Percentiles rank a stretch among this genome's conserved stretches.
These are phyloP conservation scores for Aphelocoma californica DNA, from an alignment of 2,797 vertebrate species.

Conservation along the genomic window DNA sequence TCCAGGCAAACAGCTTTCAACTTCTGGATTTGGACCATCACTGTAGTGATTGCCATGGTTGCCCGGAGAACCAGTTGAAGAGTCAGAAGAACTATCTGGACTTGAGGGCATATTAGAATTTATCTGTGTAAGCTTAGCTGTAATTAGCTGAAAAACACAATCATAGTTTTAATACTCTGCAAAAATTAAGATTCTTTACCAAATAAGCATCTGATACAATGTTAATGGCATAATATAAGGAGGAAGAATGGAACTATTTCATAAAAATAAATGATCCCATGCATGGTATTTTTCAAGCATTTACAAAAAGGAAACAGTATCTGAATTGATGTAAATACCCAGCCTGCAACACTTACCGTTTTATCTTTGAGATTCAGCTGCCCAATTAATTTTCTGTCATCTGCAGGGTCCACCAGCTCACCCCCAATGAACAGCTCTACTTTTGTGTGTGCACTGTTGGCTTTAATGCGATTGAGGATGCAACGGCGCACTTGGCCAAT, in stretches of 20 bases:
- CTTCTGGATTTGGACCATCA: conserved; percentile 97
- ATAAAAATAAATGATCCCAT: background rate
- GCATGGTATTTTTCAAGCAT: background rate
- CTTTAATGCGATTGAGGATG: conserved; percentile 97
- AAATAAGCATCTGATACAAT: background rate
- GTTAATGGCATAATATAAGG: background rate
- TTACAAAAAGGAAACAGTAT: background rate
- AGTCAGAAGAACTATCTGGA: conserved; percentile 98
- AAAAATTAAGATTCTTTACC: background rate
- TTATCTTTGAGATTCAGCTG: conserved; percentile 99
- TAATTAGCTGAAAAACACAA: conserved; percentile 87
- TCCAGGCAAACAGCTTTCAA: conserved; percentile 97
- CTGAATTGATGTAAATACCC: background rate
- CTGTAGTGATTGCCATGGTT: conserved; percentile 99
- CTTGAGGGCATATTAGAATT: conserved; percentile 99
- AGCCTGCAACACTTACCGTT: conserved; percentile 80
- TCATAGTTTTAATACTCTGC: background rate
- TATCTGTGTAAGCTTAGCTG: conserved; percentile 98
- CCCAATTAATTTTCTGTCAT: conserved; percentile 96
- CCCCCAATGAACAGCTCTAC: conserved; percentile 97
- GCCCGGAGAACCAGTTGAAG: conserved; percentile 97
- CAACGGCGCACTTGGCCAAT: conserved; percentile 96
- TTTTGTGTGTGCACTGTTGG: conserved; percentile 97
- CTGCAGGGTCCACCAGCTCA: conserved; percentile 95
- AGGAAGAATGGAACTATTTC: background rate